These are phyloP conservation scores for Pentalonia nigronervosa DNA, from an alignment of 1,140 invertebrate species.

Conservation along the genomic window DNA sequence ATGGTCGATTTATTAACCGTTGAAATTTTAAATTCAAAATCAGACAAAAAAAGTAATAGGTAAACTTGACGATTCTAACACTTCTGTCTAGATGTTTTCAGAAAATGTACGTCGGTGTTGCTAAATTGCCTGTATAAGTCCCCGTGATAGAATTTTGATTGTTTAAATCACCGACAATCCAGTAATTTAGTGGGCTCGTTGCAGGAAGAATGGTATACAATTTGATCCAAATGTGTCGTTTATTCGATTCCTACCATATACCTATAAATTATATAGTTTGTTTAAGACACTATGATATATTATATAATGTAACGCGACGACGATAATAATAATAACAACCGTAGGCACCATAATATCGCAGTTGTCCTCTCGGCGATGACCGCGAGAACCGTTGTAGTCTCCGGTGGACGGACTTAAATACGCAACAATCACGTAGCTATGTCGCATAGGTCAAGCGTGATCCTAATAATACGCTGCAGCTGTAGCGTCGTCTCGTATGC, in stretches of 20 bases:
- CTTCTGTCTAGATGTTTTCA: too few relatives aligned
- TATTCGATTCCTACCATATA: background rate
- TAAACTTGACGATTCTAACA: background rate
- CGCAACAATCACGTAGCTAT: too few relatives aligned
- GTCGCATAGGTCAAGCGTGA: too few relatives aligned
- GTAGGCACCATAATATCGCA: background rate
- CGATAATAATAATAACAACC: too few relatives aligned
- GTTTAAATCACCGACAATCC: background rate
- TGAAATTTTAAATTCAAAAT: too few relatives aligned
- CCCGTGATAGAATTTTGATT: background rate
- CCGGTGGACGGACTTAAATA: background rate
- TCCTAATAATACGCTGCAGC: background rate
- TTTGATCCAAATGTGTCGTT: background rate
- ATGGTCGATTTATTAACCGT: too few relatives aligned
- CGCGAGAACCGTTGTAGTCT: background rate
- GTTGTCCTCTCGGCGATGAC: background rate
- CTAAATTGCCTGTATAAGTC: slow-evolving; percentile 9
- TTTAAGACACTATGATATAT: background rate
- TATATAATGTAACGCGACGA: too few relatives aligned
- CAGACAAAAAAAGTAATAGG: too few relatives aligned
- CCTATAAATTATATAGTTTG: background rate
- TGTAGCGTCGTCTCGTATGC: background rate
- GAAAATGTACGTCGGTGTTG: background rate
- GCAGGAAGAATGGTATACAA: background rate
- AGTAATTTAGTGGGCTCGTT: background rate